A percentile compares a stretch with the other conserved stretches of the same genome.
These are phyloP conservation scores for Triplophysa rosa DNA, from an alignment of 2,113 vertebrate genomes.

Conservation along the genomic window DNA sequence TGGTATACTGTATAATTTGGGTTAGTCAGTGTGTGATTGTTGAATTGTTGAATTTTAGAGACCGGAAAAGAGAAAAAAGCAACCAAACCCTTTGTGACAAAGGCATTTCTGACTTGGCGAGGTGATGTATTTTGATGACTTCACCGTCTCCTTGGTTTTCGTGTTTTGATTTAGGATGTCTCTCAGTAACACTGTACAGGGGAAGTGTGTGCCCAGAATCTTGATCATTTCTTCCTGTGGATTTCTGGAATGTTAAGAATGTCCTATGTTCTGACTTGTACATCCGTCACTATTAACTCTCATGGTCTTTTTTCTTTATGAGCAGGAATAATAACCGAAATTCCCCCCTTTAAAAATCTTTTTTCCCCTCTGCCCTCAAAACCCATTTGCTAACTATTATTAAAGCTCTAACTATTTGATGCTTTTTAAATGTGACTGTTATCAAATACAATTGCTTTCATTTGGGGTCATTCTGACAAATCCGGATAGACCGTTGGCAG, in stretches of 20 bases:
- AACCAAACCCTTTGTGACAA: not conserved
- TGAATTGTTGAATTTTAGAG: not conserved
- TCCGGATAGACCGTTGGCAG: no score
- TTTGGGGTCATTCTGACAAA: not conserved
- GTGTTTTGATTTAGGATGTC: constrained; percentile 13
- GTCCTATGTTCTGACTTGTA: constrained; percentile 29
- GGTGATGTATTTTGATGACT: constrained; percentile 27
- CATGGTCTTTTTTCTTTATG: not conserved
- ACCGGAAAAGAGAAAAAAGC: not conserved
- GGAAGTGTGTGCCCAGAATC: constrained; percentile 18
- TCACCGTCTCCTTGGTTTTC: constrained; percentile 1
- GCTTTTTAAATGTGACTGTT: not conserved
- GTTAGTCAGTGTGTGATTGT: not conserved
- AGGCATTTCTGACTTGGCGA: not conserved
- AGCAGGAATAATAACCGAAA: no score
- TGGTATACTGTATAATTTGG: not conserved
- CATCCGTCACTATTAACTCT: not conserved
- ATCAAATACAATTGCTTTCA: not conserved
- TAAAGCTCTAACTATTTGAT: not conserved
- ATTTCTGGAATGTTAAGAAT: constrained; percentile 38
- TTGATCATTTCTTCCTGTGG: constrained; percentile 5
- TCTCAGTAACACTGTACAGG: not conserved
- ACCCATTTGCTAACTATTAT: constrained; percentile 6
- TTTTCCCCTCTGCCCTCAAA: not conserved
- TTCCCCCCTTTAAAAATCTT: no score